Evolutionary conservation across 2,797 vertebrate genomes (phyloP).

Genomic region (Pteropus rufus): DNA sequence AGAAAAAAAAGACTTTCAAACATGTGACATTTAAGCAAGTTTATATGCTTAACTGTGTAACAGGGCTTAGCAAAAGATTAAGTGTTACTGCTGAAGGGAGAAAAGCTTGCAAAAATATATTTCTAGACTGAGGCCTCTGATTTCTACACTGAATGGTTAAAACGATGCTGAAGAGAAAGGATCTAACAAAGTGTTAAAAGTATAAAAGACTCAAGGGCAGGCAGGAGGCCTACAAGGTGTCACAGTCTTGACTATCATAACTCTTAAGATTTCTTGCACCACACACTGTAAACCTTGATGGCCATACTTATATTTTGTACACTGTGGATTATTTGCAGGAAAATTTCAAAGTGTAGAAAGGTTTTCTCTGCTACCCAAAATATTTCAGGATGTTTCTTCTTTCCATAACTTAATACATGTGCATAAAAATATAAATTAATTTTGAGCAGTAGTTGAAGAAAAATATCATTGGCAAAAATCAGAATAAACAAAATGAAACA

Average conservation of each 20-base stretch:
- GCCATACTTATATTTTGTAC: not conserved
- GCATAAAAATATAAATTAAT: not conserved
- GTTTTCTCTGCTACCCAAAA: not conserved
- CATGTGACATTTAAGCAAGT: not conserved
- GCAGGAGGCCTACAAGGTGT: not conserved
- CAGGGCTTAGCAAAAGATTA: not conserved
- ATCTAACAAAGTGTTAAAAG: not conserved
- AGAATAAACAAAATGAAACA: not conserved
- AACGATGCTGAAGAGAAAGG: not conserved
- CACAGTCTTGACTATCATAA: not conserved
- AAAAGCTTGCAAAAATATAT: not conserved
- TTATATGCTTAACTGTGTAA: not conserved
- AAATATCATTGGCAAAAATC: not conserved
- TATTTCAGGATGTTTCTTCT: not conserved
- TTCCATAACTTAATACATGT: not conserved
- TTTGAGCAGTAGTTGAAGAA: conserved; percentile 5
- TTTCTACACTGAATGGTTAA: not conserved
- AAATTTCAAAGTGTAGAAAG: not conserved
- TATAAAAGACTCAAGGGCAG: not conserved
- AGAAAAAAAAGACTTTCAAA: not conserved
- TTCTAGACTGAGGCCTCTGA: not conserved
- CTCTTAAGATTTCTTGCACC: not conserved
- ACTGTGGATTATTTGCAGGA: not conserved
- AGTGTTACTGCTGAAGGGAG: not conserved
- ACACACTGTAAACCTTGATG: not conserved